These are phyloP conservation scores for Sesamia nonagrioides DNA, from an alignment of 1,140 invertebrate species.

Conservation along the genomic window DNA sequence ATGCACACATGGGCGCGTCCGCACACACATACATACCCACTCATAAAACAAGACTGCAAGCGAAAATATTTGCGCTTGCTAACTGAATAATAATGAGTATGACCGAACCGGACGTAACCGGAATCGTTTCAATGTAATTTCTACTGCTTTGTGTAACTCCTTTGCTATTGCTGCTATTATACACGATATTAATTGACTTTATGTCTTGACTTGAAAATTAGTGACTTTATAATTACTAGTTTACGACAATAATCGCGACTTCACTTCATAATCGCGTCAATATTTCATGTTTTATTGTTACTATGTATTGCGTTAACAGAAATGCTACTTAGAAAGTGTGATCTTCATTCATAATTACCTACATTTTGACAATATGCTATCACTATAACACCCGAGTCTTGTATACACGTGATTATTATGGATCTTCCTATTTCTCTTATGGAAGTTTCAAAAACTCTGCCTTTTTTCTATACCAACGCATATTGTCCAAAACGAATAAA, in stretches of 20 bases:
- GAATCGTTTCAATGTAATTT: slow-evolving; percentile 47
- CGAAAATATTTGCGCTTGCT: slow-evolving; percentile 70
- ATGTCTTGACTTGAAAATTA: not conserved
- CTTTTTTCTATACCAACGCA: not conserved
- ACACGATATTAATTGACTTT: slow-evolving; percentile 25
- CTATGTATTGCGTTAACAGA: not conserved
- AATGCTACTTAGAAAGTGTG: slow-evolving; percentile 29
- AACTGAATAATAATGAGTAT: slow-evolving; percentile 74
- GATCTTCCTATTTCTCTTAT: not conserved
- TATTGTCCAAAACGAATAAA: slow-evolving; percentile 1
- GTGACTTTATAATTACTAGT: slow-evolving; percentile 21
- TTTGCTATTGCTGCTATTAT: slow-evolving; percentile 4
- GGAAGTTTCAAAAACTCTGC: not conserved
- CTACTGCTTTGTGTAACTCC: slow-evolving; percentile 44
- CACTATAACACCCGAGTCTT: slow-evolving; percentile 3
- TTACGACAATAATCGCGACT: not conserved
- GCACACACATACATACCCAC: slow-evolving; percentile 21
- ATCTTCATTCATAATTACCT: not conserved
- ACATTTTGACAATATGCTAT: slow-evolving; percentile 2
- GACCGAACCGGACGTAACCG: slow-evolving; percentile 53
- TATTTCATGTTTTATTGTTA: not conserved
- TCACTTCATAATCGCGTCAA: not conserved
- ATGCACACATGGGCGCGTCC: slow-evolving; percentile 37
- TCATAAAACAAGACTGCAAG: slow-evolving; percentile 55
- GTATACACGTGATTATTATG: not conserved